Percentiles rank a stretch among this genome's conserved stretches.
Evolutionary conservation across 2,888 invertebrate species (phyloP).

Genomic region (Piscicola geometra): DNA sequence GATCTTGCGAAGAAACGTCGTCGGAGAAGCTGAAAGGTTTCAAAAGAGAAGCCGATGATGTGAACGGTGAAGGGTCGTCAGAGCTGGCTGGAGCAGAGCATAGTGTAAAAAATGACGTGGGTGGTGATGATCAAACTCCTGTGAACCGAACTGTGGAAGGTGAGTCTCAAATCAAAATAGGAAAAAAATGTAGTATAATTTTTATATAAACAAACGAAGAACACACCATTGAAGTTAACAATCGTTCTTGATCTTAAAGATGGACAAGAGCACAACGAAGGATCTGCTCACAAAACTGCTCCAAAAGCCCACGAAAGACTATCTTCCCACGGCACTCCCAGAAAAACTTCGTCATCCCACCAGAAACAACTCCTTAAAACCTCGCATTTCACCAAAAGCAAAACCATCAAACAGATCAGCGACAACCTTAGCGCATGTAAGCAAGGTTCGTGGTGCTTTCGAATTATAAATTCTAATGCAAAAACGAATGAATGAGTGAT

Average conservation of each 20-base stretch:
- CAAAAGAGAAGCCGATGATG: neutral
- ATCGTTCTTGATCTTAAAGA: too few relatives aligned
- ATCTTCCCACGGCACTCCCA: neutral
- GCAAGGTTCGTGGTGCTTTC: neutral
- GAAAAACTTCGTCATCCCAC: neutral
- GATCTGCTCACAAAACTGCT: neutral
- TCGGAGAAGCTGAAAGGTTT: neutral
- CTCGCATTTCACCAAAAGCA: conserved; percentile 2
- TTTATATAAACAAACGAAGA: too few relatives aligned
- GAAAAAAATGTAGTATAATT: too few relatives aligned
- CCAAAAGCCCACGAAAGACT: neutral
- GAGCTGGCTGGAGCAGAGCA: neutral
- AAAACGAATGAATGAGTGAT: too few relatives aligned
- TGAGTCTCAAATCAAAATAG: too few relatives aligned
- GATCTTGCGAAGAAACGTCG: conserved; percentile 24
- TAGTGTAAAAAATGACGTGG: neutral
- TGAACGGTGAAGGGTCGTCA: neutral
- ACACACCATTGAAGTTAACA: too few relatives aligned
- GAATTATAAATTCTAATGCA: too few relatives aligned
- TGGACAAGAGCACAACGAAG: neutral
- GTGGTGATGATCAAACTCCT: conserved; percentile 28
- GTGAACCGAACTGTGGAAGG: conserved; percentile 15
- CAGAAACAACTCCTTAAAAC: neutral
- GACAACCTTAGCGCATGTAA: conserved; percentile 21
- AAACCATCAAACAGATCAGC: conserved; percentile 30